Percentiles rank a stretch among this genome's conserved stretches.
phyloP scores from a whole-genome alignment of 2,113 vertebrate species.

The Pardalotus punctatus region DNA sequence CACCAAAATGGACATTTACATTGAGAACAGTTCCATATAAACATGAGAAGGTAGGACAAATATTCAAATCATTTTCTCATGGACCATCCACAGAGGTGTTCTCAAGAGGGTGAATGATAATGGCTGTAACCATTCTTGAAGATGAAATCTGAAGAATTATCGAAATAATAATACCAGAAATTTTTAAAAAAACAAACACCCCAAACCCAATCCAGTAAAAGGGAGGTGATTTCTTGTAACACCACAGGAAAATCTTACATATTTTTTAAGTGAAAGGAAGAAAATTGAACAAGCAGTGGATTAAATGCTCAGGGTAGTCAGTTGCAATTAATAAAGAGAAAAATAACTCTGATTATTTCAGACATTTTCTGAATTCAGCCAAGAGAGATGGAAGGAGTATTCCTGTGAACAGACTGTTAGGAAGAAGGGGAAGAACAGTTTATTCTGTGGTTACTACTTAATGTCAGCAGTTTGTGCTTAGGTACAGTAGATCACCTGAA shows the following conservation, averaged over 20 bases:
- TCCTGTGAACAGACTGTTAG: background rate
- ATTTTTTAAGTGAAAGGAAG: background rate
- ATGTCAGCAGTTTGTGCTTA: background rate
- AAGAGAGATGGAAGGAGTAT: background rate
- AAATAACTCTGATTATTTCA: background rate
- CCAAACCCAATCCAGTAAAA: background rate
- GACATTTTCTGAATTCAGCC: background rate
- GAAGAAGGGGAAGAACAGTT: background rate
- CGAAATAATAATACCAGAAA: background rate
- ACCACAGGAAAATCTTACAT: background rate
- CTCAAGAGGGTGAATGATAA: background rate
- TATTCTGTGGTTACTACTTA: background rate
- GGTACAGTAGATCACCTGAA: background rate
- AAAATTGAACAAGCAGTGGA: fast-evolving
- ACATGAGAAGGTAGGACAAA: background rate
- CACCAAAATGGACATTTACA: background rate
- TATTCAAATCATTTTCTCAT: background rate
- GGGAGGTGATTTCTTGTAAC: background rate
- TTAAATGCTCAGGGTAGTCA: background rate
- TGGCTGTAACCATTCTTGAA: background rate
- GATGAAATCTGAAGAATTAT: background rate
- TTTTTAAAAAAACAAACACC: background rate
- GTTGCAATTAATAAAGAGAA: background rate
- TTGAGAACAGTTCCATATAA: background rate
- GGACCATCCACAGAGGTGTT: background rate